Base-by-base conservation (phyloP, 2,113 vertebrate genomes). In the Elanus axillaris region DNA sequence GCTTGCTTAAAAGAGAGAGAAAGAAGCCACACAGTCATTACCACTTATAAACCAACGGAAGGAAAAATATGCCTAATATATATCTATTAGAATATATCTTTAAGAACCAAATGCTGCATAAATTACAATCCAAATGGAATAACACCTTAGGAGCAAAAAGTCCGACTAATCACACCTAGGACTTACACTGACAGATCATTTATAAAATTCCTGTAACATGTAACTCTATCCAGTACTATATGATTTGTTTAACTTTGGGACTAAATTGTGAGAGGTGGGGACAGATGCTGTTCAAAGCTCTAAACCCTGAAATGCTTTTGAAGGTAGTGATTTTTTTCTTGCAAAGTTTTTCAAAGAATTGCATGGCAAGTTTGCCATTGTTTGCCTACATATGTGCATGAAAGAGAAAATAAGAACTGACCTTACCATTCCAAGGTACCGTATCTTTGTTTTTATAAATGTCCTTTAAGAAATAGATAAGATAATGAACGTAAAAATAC, bases 161-260 rank as follows among this genome's bases (percentile, higher is more conserved):
- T 86, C 83, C 13, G 0, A 76, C 88, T 86, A 80, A 89, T 96
- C 93, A 75, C 82, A 85, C 80, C 47, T 73, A 81, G 63, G 88
- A 71, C 58, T 93, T 91, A 91, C 1, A 77, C 93, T 96, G 96
- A 91, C 95, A 97, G 96, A 86, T 80, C 62, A 96, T 97, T 95
- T 95, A 96, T 95, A 96, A 96, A 95, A 95, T 78, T 73, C 60
- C 83, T 82, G 53, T 58, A 93, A 47, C 75, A 16, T 69, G 94
- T 97, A 97, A 97, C 80, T 91, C 83, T 97, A 97, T 88, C 94
- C 60, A 83, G 75, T 85, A 97, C 88, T 90, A 34, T 40, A 90
- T 16, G 88, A 97, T 92, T 96, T 97, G 94, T 97, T 98, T 97
- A 91, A 96, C 73, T 97, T 96, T 76, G 56, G 56, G 89, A 96